Base-by-base conservation (phyloP, 1,140 invertebrate genomes). In the Drosophila athabasca region DNA sequence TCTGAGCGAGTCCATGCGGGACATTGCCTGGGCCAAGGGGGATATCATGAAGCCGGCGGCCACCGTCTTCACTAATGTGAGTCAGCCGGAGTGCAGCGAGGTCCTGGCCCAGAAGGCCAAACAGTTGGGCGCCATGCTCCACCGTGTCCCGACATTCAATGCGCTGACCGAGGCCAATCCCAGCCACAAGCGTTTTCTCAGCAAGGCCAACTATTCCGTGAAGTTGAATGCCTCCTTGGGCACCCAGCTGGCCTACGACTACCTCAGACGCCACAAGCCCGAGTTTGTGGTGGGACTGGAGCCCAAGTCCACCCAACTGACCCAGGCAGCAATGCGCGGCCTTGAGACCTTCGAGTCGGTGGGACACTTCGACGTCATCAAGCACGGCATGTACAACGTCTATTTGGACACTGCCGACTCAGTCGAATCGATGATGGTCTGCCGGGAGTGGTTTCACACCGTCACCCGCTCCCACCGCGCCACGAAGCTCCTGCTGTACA, bases 361-460 rank as follows among this genome's bases (percentile, higher is more conserved):
- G 0, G 96, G 96, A 2, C 92, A 96, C 69, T 96, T 94, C 60
- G 96, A 97, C 81, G 91, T 95, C 7, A 87, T 95, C 13, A 87
- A 87, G 0, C 70, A 90, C 6, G 85, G 92, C 22, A 92, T 92
- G 67, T 92, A 92, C 49, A 76, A 88, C 8, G 98, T 96, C 88
- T 99, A 95, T 88, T 85, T 99, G 50, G 99, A 99, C 92, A 98
- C 98, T 3, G 99, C 98, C 6, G 98, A 99, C 89, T 99, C 98
- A 0, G 81, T 93, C 6, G 97, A 98, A 85, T 99, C 98, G 91
- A 95, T 99, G 75, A 90, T 94, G 67, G 94, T 95, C 43, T 98
- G 98, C 91, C 92, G 93, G 0, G 92, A 95, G 11, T 99, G 98
- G 98, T 99, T 97, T 83, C 72, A 91, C 45, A 83, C 93, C 13